Base-by-base conservation (phyloP, 2,113 vertebrate genomes). In the Sylvia atricapilla region DNA sequence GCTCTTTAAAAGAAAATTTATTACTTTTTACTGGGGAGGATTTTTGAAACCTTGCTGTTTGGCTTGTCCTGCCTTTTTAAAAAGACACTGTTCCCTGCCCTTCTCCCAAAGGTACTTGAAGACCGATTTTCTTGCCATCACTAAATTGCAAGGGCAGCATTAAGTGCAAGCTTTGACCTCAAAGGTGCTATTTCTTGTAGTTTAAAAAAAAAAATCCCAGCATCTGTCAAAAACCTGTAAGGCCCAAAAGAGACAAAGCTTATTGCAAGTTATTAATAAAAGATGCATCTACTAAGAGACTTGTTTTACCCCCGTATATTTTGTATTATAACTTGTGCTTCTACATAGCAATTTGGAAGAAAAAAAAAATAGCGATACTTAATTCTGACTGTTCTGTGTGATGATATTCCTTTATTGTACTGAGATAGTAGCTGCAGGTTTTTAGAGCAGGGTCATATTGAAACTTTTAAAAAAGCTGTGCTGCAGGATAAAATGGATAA, bases 111-210 rank as follows among this genome's bases (percentile, higher is more conserved):
- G 58, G 35, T 73, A 46, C 44, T 87, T 84, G 30, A 28, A 23
- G 25, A 44, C 24, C 35, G 37, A 41, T 92, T 92, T 80, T 76
- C 80, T 85, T 87, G 70, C 24, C 53, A 58, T 85, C 66, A 15
- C 62, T 93, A 64, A 76, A 79, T 68, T 93, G 41, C 74, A 79
- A 91, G 78, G 49, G 69, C 52, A 91, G 44, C 35, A 18, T 37
- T 24, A 82, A 79, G 13, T 31, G 11, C 75, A 83, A 93, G 44
- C 44, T 85, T 85, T 96, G 87, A 93, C 85, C 88, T 93, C 86
- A 68, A 82, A 89, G 50, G 49, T 44, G 43, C 28, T 81, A 3
- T 78, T 92, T 90, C 25, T 59, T 76, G 13, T 59, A n/a, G 25
- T 44, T 92, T 86, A 46, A 66, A 91, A 81, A 82, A 82, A 56